Base-by-base conservation (phyloP, 2,888 invertebrate species). In the Hypena proboscidalis region DNA sequence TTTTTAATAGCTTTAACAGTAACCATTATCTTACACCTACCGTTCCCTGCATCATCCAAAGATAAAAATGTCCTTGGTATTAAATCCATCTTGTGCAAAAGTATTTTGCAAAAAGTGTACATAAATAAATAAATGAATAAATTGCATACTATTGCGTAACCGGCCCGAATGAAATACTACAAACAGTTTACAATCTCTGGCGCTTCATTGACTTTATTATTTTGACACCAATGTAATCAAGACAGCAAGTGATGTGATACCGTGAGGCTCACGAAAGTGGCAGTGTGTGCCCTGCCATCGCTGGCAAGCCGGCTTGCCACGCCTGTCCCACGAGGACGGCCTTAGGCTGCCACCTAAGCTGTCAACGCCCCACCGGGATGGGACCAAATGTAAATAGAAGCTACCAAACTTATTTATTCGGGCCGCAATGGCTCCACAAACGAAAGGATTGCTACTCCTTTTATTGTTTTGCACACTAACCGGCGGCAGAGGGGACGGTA, bases 401-500 rank as follows among this genome's bases (percentile, higher is more conserved):
- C 68, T 65, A 60, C 63, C 65, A 69, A 67, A 74, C 67, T 71
- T 76, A 83, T 82, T 81, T 84, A 74, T 71, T 77, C 54, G 77
- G 79, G 77, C 79, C 81, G 77, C 72, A 74, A 90, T 90, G 90
- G 83, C 87, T 83, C 80, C 78, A 74, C 77, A 80, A 64, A 76
- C 76, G 70, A 84, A 74, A 72, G 77, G 74, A 67, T 65, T 67
- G 66, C 63, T 76, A 53, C 68, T 85, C 56, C 71, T 88, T 67
- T 67, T 86, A 76, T 83, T 87, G 70, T 79, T 87, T 72, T 83
- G 73, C 75, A 67, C 77, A 64, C 69, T 87, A 74, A 59, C 55
- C 65, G 67, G 59, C 45, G 77, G 73, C 57, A 73, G 70, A 55
- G 82, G 74, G 52, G 80, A 84, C 58, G 88, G 90, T 90, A 53